These are phyloP conservation scores for Pachypsylla venusta DNA, from an alignment of 1,140 invertebrate species.

Conservation along the genomic window DNA sequence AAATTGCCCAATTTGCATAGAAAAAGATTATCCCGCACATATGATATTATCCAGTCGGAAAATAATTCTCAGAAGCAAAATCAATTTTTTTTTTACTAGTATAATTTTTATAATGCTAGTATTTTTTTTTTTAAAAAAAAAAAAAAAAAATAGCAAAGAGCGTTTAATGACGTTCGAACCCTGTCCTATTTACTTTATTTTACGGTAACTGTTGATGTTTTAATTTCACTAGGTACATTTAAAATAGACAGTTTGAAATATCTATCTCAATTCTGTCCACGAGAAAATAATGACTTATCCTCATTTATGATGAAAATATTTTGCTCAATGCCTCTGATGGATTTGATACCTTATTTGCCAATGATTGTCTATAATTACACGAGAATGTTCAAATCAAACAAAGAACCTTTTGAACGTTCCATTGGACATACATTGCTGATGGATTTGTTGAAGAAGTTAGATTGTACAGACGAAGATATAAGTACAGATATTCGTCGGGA, in stretches of 20 bases:
- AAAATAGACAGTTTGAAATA: conserved; percentile 4
- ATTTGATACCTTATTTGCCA: neutral
- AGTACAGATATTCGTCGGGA: neutral
- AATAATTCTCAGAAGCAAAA: too few relatives aligned
- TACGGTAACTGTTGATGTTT: too few relatives aligned
- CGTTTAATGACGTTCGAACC: too few relatives aligned
- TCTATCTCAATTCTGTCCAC: neutral
- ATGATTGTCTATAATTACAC: neutral
- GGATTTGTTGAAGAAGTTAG: neutral
- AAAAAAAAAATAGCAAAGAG: too few relatives aligned
- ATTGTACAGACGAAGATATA: neutral
- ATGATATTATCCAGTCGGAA: too few relatives aligned
- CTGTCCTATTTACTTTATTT: too few relatives aligned
- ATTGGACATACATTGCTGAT: neutral
- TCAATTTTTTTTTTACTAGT: too few relatives aligned
- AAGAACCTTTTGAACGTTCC: neutral
- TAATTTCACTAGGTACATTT: neutral
- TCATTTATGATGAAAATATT: neutral
- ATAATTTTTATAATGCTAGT: too few relatives aligned
- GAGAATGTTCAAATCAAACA: neutral
- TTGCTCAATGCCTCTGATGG: neutral
- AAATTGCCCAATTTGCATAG: too few relatives aligned
- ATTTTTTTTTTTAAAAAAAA: too few relatives aligned
- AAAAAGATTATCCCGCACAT: too few relatives aligned
- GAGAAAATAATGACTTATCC: neutral